Evolutionary conservation across 2,797 vertebrate species (phyloP), one percentile per base, ranked within the genome.

Genomic region (Platyrinchus mystaceus): DNA sequence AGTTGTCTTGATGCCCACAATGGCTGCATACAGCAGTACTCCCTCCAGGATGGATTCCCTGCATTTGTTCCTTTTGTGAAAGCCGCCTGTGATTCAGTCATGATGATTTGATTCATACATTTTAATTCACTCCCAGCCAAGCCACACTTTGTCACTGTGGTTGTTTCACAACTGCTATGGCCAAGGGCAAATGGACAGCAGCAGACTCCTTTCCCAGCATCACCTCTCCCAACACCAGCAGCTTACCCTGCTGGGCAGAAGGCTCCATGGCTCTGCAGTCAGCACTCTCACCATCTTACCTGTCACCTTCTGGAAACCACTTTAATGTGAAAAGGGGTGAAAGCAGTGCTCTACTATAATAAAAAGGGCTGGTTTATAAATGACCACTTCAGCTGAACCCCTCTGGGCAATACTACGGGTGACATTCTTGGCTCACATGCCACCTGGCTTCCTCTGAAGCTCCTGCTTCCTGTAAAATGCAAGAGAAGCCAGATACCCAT

Each of bases 121-220:
- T 74, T 41, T n/a, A 78, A 94, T 84, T 89, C 69, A 66, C 46
- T 87, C 79, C 87, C 73, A 90, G 52, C 17, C 58, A 83, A 87
- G 66, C 59, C 76, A 86, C 79, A 67, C 66, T 82, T 89, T 81
- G 62, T 86, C 89, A 75, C 46, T 10, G 17, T 13, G 44, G 49
- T 47, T 85, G 62, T 52, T 93, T 91, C 89, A 84, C 84, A 91
- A 64, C 76, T 86, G 73, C 75, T 75, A 34, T 20, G 64, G 84
- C 94, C 36, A 37, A 71, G 49, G 78, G 77, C 86, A 89, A 84
- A 83, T 68, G 0, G 2, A 63, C 37, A 92, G 67, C 59, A 76
- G 41, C 2, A 82, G 52, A 34, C n/a, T 83, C 0, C 0, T 21
- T 56, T 92, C 56, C 50, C 71, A 89, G 53, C 71, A 67, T 18